phyloP scores from a whole-genome alignment of 2,113 vertebrate species.

The Oceanites oceanicus region DNA sequence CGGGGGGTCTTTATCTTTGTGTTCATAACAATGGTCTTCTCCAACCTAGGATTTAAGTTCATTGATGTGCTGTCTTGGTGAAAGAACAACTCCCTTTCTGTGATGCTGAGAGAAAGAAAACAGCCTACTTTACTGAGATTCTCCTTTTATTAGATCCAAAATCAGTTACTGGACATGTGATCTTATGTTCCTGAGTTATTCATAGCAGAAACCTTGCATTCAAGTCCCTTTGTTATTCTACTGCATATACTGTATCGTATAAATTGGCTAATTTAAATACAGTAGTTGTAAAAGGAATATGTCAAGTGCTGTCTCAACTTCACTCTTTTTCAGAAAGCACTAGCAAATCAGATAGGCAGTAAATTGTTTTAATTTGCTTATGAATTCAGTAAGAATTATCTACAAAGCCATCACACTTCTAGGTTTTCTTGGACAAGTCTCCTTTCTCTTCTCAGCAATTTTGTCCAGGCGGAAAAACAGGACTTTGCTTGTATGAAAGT shows the following conservation, averaged over 20 bases:
- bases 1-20: slow-evolving; percentile 28
- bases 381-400: background rate
- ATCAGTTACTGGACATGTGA: background rate
- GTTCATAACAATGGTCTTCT: background rate
- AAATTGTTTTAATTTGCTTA: background rate
- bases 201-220: background rate
- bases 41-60: background rate
- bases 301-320: background rate
- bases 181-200: background rate
- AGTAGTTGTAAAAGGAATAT: background rate
- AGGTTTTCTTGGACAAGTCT: background rate
- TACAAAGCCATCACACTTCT: background rate
- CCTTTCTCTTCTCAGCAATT: background rate
- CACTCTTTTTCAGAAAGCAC: background rate
- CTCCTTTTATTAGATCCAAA: background rate
- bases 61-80: background rate
- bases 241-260: background rate
- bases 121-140: background rate
- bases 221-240: background rate
- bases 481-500: background rate
- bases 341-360: background rate
- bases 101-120: background rate
- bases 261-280: background rate
- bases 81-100: background rate
- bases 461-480: background rate